phyloP scores from a whole-genome alignment of 1,140 invertebrate genomes.

The Orius laevigatus region DNA sequence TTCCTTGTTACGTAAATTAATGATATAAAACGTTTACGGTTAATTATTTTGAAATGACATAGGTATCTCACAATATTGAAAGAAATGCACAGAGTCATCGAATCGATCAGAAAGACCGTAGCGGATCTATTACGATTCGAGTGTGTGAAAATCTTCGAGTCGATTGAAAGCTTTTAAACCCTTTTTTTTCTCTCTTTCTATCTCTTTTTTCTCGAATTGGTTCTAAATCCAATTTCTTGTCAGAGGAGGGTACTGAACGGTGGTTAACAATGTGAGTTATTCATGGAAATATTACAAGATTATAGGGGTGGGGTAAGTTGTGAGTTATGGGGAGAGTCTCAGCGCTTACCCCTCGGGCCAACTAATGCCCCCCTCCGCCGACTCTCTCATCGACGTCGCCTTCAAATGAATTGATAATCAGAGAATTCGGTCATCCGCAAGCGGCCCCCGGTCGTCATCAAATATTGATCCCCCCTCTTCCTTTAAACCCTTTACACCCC shows the following conservation, averaged over 20 bases:
- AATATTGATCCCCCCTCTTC: constrained; percentile 8
- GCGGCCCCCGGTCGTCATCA: background rate
- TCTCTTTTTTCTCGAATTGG: constrained; percentile 4
- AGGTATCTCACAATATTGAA: too few species aligned
- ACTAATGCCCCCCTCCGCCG: background rate
- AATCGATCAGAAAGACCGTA: too few species aligned
- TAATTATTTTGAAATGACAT: too few species aligned
- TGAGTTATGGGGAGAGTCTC: constrained; percentile 2
- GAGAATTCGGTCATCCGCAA: constrained; percentile 8
- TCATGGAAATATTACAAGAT: constrained; percentile 16
- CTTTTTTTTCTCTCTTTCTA: too few species aligned
- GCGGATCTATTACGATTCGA: too few species aligned
- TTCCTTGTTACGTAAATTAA: too few species aligned
- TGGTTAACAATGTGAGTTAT: constrained; percentile 10
- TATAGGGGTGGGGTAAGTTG: constrained; percentile 2
- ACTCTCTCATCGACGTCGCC: background rate
- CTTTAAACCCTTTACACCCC: too few species aligned
- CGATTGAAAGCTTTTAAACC: too few species aligned
- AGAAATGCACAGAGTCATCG: too few species aligned
- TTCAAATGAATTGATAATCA: constrained; percentile 9
- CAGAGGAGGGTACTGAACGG: constrained; percentile 1
- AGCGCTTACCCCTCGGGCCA: constrained; percentile 1
- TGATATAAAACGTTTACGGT: too few species aligned
- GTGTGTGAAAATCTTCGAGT: too few species aligned
- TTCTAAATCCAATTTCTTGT: constrained; percentile 12